These are phyloP conservation scores for Alcedo quadribrachys DNA, from an alignment of 2,797 vertebrate genomes.

Conservation along the genomic window DNA sequence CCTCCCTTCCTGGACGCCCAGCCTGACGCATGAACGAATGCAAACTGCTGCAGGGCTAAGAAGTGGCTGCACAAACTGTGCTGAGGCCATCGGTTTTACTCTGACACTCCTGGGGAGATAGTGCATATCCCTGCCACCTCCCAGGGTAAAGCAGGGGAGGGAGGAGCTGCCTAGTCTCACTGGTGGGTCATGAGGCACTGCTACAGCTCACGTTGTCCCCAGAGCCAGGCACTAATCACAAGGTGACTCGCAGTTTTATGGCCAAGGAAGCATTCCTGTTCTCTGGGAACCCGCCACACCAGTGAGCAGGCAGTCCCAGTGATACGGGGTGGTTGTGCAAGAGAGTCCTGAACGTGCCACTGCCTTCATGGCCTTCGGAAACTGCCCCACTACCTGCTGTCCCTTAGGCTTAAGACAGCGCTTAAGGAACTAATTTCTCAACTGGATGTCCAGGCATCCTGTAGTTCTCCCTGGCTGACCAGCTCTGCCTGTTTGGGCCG, in stretches of 20 bases:
- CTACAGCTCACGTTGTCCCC: accelerated
- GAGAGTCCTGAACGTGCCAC: neutral
- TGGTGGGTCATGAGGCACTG: accelerated
- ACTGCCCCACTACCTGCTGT: neutral
- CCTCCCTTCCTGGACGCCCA: accelerated
- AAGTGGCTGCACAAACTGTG: accelerated
- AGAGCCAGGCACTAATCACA: accelerated
- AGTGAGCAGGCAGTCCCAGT: accelerated
- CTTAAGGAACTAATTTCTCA: neutral
- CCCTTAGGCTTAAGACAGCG: accelerated
- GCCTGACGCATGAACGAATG: accelerated
- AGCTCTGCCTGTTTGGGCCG: neutral
- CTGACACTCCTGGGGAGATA: accelerated
- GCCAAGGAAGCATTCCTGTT: neutral
- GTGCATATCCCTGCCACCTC: neutral
- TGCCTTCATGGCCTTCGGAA: accelerated
- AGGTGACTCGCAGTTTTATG: neutral
- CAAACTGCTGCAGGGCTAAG: accelerated
- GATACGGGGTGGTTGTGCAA: accelerated
- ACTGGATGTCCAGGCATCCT: neutral
- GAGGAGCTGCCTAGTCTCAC: accelerated
- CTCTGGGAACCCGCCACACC: accelerated
- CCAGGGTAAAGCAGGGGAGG: neutral
- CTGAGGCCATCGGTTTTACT: accelerated
- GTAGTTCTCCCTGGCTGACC: neutral